Evolutionary conservation across 2,888 invertebrate species (phyloP), one percentile per base, ranked within the genome.

Genomic region (Calliopum simillimum): DNA sequence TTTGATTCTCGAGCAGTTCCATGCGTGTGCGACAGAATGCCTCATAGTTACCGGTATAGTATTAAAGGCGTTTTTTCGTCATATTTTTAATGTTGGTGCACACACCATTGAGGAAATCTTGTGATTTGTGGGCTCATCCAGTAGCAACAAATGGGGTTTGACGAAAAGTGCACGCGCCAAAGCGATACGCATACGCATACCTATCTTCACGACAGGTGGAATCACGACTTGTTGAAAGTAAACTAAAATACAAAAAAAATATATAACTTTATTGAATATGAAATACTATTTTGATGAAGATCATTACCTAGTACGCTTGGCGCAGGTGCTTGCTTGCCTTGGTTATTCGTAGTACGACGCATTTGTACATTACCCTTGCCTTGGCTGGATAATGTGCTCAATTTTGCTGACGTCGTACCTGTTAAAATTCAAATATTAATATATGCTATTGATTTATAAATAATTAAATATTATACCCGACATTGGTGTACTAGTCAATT

Each of bases 131-230:
- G 99, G 99, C 88, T 99, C 99, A 86, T 99, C 99, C 47, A 99
- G 89, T 79, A 99, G 88, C 76, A 99, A 88, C 71, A 99, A 88
- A 82, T 99, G 99, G 0, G 99, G 99, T 86, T 99, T 99, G 58
- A 99, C 94, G 85, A 98, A 99, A 49, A 99, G 88, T 1, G 99
- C 99, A 79, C 98, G 91, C 5, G 98, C 99, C 70, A 99, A 87
- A 2, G 98, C 99, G 75, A 99, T 98, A 78, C 99, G 91, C 99
- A 99, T 99, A 72, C 99, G 91, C 99, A 99, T 99, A 80, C 99
- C 92, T n/a, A 77, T 86, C 86, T 77, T 86, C 86, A 67, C 87
- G 84, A 80, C 87, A 86, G 66, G 87, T 86, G 61, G 87, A 87
- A 74, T 86, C 86, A 74, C 86, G 84, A 75, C 85, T 86, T 68